Percentiles rank a stretch among this genome's conserved stretches.
Conservation (phyloP, 1,140 invertebrate genomes). For the Scaptomyza graminum region DNA sequence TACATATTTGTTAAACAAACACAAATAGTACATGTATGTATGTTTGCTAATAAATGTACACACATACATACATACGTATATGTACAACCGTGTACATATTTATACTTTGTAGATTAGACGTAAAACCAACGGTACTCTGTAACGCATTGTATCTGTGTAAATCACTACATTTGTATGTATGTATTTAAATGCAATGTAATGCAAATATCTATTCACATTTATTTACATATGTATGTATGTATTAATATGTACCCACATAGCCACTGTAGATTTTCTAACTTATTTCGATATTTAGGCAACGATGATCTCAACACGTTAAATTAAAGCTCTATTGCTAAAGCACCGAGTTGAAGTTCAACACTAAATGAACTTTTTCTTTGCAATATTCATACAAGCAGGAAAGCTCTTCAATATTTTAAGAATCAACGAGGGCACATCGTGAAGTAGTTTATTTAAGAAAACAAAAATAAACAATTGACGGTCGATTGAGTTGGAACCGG, state of each 20-base stretch:
- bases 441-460: conserved; percentile 26
- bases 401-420: conserved; percentile 55
- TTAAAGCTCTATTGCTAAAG: conserved; percentile 60
- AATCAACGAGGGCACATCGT: conserved; percentile 28
- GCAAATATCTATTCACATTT: background rate
- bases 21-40: background rate
- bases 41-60: conserved; percentile 7
- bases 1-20: conserved; percentile 2
- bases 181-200: background rate
- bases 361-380: conserved; percentile 70
- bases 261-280: conserved; percentile 7
- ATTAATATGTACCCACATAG: conserved; percentile 19
- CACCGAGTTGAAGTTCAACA: conserved; percentile 67
- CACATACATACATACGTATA: conserved; percentile 4
- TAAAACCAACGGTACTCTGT: background rate
- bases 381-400: conserved; percentile 39
- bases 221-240: background rate
- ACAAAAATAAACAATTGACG: background rate
- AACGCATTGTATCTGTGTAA: background rate
- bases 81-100: background rate
- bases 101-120: background rate
- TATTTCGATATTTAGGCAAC: conserved; percentile 18
- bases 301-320: conserved; percentile 68
- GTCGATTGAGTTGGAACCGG: background rate
- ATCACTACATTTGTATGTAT: background rate